A percentile compares a stretch with the other conserved stretches of the same genome.
Evolutionary conservation across 1,140 invertebrate species (phyloP).

Genomic region (Drosophila lacertosa): DNA sequence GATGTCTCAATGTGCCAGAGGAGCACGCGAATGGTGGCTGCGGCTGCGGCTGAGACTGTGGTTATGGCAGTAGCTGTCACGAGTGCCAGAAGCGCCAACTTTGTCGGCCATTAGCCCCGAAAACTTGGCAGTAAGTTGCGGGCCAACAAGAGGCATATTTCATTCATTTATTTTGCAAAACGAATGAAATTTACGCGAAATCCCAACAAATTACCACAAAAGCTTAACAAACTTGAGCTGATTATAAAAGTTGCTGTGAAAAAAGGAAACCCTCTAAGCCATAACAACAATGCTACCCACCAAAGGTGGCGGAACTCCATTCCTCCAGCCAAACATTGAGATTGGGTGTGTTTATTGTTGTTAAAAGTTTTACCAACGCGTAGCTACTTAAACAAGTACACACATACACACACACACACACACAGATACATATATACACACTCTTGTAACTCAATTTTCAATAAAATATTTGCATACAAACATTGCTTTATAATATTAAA

Average conservation of each 20-base stretch:
- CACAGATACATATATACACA: not conserved
- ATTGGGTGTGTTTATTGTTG: slow-evolving; percentile 41
- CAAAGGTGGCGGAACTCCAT: not conserved
- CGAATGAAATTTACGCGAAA: slow-evolving; percentile 70
- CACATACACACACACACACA: slow-evolving; percentile 1
- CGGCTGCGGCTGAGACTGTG: not conserved
- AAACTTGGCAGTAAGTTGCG: slow-evolving; percentile 20
- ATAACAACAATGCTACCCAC: slow-evolving; percentile 33
- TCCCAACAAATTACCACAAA: slow-evolving; percentile 78
- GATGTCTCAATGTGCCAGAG: slow-evolving; percentile 21
- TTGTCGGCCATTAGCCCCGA: slow-evolving; percentile 38
- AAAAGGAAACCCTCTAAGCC: slow-evolving; percentile 28
- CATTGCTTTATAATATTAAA: slow-evolving; percentile 65
- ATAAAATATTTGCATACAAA: slow-evolving; percentile 42
- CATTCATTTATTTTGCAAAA: slow-evolving; percentile 41
- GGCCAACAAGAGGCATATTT: slow-evolving; percentile 25
- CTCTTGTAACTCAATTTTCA: slow-evolving; percentile 21
- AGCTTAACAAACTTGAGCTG: slow-evolving; percentile 78
- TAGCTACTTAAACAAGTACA: slow-evolving; percentile 46
- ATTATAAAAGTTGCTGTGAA: slow-evolving; percentile 72
- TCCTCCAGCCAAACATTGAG: slow-evolving; percentile 44
- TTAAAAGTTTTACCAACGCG: slow-evolving; percentile 55
- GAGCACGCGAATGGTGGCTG: not conserved
- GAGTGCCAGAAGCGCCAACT: slow-evolving; percentile 17
- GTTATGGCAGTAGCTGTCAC: slow-evolving; percentile 14